Evolutionary conservation across 2,113 vertebrate species (phyloP), one percentile per base, ranked within the genome.

Genomic region (Nerophis lumbriciformis): DNA sequence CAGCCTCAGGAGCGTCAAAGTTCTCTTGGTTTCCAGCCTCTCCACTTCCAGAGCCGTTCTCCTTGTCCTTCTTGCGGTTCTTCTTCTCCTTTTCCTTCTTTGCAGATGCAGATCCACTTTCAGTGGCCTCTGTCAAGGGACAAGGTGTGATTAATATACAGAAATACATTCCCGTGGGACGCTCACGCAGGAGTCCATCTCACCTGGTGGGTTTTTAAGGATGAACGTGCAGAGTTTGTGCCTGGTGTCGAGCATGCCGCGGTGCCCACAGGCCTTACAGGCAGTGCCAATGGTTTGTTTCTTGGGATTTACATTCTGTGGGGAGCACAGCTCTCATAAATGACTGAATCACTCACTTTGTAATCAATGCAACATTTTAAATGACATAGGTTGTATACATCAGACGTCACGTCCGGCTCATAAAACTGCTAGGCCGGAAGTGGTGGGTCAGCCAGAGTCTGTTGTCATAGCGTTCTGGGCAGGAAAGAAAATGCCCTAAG

Each of bases 151-250:
- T 47, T 4, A 0, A 0, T 14, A n/a, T 0, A 2, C 55, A 14
- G 54, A 37, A 15, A 15, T 4, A 8, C 6, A 5, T 13, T 45
- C 6, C 38, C 12, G 3, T 9, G 13, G 7, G 10, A n/a, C 37
- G 7, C 8, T 8, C 5, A 5, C 1, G 8, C 8, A 61, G 47
- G 10, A 16, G 3, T 4, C 0, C 0, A 0, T 13, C 91, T 93
- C 81, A 98, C 97, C 97, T 87, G 97, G 96, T 90, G 97, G 96
- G 88, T 98, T 99, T 94, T 99, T 99, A 87, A 98, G 97, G 89
- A 99, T 99, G 92, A 99, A 99, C 2, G 97, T 99, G 91, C 97
- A 99, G 84, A 99, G 95, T 87, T 98, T 99, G 93, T 98, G 95
- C 85, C 95, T 94, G 79, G 94, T 98, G 89, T 99, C 97, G 65